Evolutionary conservation across 2,888 invertebrate genomes (phyloP).

Genomic region (Zhengitettix transpicula): DNA sequence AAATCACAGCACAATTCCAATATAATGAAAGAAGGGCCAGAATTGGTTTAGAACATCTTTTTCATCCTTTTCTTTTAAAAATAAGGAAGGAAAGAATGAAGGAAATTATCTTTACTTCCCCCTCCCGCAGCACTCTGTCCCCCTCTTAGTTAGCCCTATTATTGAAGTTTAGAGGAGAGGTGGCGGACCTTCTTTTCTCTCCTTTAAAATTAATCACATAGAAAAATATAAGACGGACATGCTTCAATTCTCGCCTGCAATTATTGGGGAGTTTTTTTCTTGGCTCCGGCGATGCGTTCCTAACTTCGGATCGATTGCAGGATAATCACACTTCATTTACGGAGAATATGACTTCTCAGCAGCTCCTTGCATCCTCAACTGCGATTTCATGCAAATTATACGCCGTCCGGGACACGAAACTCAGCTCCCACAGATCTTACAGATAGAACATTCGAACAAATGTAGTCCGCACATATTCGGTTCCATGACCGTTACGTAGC

Average conservation of each 20-base stretch:
- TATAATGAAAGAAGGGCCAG: conserved; percentile 7
- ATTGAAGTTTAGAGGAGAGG: conserved; percentile 6
- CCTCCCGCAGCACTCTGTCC: neutral
- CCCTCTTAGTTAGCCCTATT: conserved; percentile 10
- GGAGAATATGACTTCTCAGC: no score
- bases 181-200: conserved; percentile 5
- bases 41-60: conserved; percentile 7
- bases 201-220: conserved; percentile 9
- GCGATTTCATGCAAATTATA: conserved; percentile 6
- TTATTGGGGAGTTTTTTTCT: neutral
- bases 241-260: neutral
- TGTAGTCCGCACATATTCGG: no score
- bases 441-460: no score
- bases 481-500: no score
- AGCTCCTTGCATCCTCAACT: neutral
- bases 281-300: no score
- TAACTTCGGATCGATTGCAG: no score
- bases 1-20: conserved; percentile 9
- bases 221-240: conserved; percentile 1
- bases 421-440: no score
- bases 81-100: conserved; percentile 10
- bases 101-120: conserved; percentile 8
- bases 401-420: neutral
- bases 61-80: conserved; percentile 8
- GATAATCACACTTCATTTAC: no score